Base-by-base conservation (phyloP, 2,113 vertebrate genomes). In the Alosa alosa region DNA sequence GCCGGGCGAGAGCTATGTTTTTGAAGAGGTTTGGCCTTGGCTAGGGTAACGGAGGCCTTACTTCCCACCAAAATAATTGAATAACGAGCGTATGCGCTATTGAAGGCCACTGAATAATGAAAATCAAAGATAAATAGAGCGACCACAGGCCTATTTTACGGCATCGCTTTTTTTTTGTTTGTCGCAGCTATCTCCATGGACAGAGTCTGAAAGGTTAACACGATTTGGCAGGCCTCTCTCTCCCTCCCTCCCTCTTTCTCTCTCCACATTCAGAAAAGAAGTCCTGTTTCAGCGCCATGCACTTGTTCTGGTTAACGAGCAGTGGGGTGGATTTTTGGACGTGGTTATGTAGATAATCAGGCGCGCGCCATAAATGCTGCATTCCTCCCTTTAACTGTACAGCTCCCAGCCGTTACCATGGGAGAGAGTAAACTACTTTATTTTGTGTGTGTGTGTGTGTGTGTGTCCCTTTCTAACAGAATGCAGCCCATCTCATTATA, bases 21-120 rank as follows among this genome's bases (percentile, higher is more conserved):
- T 57, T 57, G 17, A 20, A 57, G 52, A 20, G 52, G 52, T 20
- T 20, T 57, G 52, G 52, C 17, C 6, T 57, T 4, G 18, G 52
- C 3, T 20, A 57, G 52, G 4, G 96, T 96, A 95, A 96, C 94
- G 94, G 94, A 93, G 93, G 94, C 95, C 31, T 31, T 31, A 31
- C 83, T 93, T 93, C 92, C 94, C 95, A 95, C 94, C 94, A 94
- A 96, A 96, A n/a, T n/a, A n/a, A 96, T 96, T 95, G 96, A 96
- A 96, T 96, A 95, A 96, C 94, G 94, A 96, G 94, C 95, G 96
- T 95, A 96, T 95, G 93, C 93, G 94, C 96, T 94, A 96, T 96
- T 96, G 95, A 95, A 93, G 91, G 94, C 94, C 92, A 87, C 93
- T 95, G 96, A 96, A 96, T 97, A 96, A 31, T 31, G 31, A 31